phyloP scores from a whole-genome alignment of 2,888 invertebrate genomes.

The Leucania comma region DNA sequence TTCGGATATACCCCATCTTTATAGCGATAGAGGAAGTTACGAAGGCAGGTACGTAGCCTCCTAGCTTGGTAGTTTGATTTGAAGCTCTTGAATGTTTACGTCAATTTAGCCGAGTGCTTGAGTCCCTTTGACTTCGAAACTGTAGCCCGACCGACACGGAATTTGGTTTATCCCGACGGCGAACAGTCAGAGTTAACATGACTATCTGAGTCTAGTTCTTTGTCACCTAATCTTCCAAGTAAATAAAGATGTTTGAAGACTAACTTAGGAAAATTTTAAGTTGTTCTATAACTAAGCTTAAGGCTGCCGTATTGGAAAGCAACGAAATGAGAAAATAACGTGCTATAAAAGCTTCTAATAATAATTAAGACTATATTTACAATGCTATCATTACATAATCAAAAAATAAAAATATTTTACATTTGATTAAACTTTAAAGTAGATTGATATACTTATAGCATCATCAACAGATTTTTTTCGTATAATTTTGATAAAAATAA shows the following conservation, averaged over 20 bases:
- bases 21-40: neutral
- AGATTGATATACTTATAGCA: too few species aligned
- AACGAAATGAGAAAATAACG: too few species aligned
- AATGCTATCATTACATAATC: too few species aligned
- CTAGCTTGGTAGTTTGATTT: constrained; percentile 15
- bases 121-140: constrained; percentile 22
- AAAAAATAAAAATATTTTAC: too few species aligned
- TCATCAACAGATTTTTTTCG: too few species aligned
- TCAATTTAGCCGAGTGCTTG: constrained; percentile 16
- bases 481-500: too few species aligned
- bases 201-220: neutral
- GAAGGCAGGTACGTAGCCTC: too few species aligned
- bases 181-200: constrained; percentile 2
- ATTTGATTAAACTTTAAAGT: too few species aligned
- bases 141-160: neutral
- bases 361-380: too few species aligned
- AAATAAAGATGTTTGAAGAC: neutral
- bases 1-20: too few species aligned
- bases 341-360: too few species aligned
- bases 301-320: constrained; percentile 86
- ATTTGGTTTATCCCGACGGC: constrained; percentile 19
- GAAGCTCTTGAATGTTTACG: constrained; percentile 9
- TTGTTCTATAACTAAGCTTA: constrained; percentile 84
- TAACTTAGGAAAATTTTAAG: too few species aligned
- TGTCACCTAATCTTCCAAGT: neutral